Evolutionary conservation across 1,140 invertebrate species (phyloP), one percentile per base, ranked within the genome.

Genomic region (Drosophila burlai): DNA sequence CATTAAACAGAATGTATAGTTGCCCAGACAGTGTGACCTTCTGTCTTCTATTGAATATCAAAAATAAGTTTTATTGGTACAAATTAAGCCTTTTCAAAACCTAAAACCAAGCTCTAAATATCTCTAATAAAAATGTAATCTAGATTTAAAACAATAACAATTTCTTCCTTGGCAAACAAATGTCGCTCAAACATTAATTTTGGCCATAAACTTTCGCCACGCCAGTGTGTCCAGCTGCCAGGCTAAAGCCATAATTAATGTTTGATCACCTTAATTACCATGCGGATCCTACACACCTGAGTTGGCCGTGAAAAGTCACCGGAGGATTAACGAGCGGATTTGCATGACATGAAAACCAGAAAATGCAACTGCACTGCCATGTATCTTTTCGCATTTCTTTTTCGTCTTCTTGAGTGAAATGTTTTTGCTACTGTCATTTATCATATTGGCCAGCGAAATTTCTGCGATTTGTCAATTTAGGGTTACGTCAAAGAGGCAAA

Each of bases 161-260:
- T 49, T 26, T 49, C 15, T 29, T 65, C 11, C 13, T 21, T n/a
- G 13, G 10, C 46, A 38, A 60, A 24, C 50, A 50, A 3, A 36
- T 47, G 9, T 2, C 6, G 3, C 38, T 43, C 10, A 34, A 62
- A 18, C 15, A 65, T 36, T 46, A 8, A 15, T 24, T 36, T 67
- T n/a, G 42, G 21, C 38, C 38, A 50, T 43, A 73, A 73, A 74
- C 71, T 74, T 74, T 74, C 71, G 43, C 55, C 54, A 13, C 16
- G 18, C 11, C 65, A 68, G 65, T 49, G 61, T 68, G 65, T 13
- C 66, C 69, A 73, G n/a, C 45, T 72, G 71, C n/a, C 67, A 49
- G 71, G 55, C 42, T 73, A 36, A 73, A 38, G 13, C 31, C 31
- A 11, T 26, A 74, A 73, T 74, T 74, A 74, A 73, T 74, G 68